Conservation (phyloP, 2,797 vertebrate species). For the Dryobates pubescens region DNA sequence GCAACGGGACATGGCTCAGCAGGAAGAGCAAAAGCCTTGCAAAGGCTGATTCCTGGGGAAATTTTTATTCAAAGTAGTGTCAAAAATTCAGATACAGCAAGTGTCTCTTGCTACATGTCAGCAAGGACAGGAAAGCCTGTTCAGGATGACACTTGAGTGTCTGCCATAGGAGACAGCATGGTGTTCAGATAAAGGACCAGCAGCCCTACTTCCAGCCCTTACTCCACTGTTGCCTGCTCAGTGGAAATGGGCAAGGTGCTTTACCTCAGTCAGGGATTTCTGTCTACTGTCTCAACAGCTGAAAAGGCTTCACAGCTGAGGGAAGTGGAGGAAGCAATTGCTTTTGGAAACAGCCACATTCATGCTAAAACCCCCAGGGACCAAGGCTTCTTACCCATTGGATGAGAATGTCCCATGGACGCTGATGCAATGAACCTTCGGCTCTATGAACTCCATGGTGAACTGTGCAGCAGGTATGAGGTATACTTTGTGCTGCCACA, state of each 20-base stretch:
- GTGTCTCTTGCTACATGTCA: not conserved
- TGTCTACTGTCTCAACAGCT: not conserved
- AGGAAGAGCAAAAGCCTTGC: not conserved
- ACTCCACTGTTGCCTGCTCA: not conserved
- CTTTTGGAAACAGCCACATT: not conserved
- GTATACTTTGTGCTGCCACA: conserved; percentile 84
- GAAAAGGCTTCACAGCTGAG: not conserved
- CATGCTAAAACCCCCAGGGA: not conserved
- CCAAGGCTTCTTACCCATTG: conserved; percentile 80
- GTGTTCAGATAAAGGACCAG: not conserved
- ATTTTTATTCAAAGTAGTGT: not conserved
- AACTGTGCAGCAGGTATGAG: conserved; percentile 85
- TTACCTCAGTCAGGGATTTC: not conserved
- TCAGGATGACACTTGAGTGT: not conserved
- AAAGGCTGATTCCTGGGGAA: not conserved
- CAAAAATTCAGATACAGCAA: accelerated
- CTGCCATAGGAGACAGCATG: not conserved
- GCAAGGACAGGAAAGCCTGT: not conserved
- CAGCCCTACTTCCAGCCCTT: not conserved
- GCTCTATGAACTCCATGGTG: conserved; percentile 86
- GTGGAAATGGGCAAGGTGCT: not conserved
- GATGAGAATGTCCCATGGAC: conserved; percentile 86
- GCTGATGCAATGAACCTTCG: conserved; percentile 87
- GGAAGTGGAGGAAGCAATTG: accelerated
- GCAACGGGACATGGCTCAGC: not conserved